Base-by-base conservation (phyloP, 2,888 invertebrate species). In the Pachliopta kotzebuea region DNA sequence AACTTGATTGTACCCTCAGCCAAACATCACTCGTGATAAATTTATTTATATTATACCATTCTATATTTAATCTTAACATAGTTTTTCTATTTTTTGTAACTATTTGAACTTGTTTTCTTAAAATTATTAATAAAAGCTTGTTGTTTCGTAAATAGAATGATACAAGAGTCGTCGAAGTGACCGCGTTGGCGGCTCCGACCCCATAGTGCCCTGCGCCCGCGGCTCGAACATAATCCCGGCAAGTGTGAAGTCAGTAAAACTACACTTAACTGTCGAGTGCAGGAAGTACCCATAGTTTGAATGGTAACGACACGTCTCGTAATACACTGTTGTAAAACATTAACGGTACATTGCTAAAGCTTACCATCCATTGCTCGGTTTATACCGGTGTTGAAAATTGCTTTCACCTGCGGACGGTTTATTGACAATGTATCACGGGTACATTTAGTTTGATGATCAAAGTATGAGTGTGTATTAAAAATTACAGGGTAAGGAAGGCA, bases 211-310 rank as follows among this genome's bases (percentile, higher is more conserved):
- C 29, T 42, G 7, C 23, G n/a, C n/a, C n/a, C 11, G 8, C 29
- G 42, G 60, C 53, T 59, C 49, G 31, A 59, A 57, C 55, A 56
- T 62, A 62, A 56, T 62, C 54, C 56, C 31, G 18, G 29, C 37
- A 50, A 65, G 65, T 65, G 65, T 58, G 61, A 65, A 62, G 54
- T 62, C 62, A 65, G 65, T 65, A 62, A 65, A 65, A 65, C 61
- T 54, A 54, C 57, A 62, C 62, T 65, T 62, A 55, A 62, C 58
- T 55, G 65, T 57, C 62, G 37, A 49, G 29, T 58, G 31, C 62
- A 60, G 58, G 60, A 63, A 61, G 63, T 67, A 31, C 54, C 54
- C 63, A 14, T 54, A 20, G 60, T 60, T 56, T 52, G 67, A 60
- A 63, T 60, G 67, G 63, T 60, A 64, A 60, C 63, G 60, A 62